Base-by-base conservation (phyloP, 2,113 vertebrate genomes). In the Orientallactaga bullata region DNA sequence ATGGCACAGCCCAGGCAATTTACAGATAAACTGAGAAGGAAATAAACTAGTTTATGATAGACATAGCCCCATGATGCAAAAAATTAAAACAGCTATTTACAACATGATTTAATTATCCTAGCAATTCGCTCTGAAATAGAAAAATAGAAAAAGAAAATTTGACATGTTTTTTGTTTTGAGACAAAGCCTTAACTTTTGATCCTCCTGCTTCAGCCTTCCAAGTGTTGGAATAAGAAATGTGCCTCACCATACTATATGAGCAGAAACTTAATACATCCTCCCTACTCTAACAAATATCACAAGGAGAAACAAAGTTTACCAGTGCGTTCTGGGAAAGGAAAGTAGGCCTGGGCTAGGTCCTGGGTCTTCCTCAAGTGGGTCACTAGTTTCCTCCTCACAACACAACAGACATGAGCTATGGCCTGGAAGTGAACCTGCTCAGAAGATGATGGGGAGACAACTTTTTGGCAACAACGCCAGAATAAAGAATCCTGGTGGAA, bases 21-120 rank as follows among this genome's bases (percentile, higher is more conserved):
- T 82, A n/a, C 37, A 87, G 58, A 83, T 30, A 73, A 86, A 71
- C 78, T 84, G 30, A 76, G n/a, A 90, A 84, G 76, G 16, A 84
- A 83, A 84, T 6, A 69, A 79, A 35, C 1, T 4, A 63, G 68
- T 42, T 95, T 86, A 55, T 86, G 55, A 13, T 81, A 82, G 51
- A 79, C 32, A 79, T 12, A 82, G 51, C 61, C 37, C n/a, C 21
- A 88, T 23, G 11, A 73, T 11, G 6, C 47, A 79, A 86, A 79
- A 72, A 20, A 39, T 39, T 35, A 77, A 86, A 35, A 61, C 2
- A 20, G 55, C n/a, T n/a, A 12, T n/a, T 7, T 72, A 15, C 47
- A 58, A 13, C 1, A 6, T 42, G 39, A 86, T 28, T 74, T 24
- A 32, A 24, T 63, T 35, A 21, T 24, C 35, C 32, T 11, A 85